phyloP scores from a whole-genome alignment of 2,888 invertebrate genomes.

The Caenorhabditis becei region DNA sequence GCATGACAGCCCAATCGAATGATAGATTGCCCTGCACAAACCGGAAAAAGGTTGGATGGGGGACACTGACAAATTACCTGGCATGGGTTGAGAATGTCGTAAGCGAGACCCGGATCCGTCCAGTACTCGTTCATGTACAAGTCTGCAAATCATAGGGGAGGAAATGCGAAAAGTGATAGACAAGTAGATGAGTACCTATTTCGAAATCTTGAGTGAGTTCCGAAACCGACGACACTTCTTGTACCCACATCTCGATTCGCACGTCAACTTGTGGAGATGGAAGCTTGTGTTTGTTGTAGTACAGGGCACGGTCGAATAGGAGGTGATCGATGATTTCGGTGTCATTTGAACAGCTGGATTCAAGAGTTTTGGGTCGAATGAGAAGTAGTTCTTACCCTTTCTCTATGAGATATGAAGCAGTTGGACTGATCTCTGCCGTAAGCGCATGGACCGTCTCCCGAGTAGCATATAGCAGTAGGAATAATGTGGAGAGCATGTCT shows the following conservation, averaged over 20 bases:
- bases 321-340: slow-evolving; percentile 81
- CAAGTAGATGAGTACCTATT: slow-evolving; percentile 69
- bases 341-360: slow-evolving; percentile 79
- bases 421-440: slow-evolving; percentile 58
- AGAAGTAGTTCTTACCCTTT: slow-evolving; percentile 53
- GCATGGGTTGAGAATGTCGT: slow-evolving; percentile 80
- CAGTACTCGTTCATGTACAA: slow-evolving; percentile 82
- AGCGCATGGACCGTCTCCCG: slow-evolving; percentile 47
- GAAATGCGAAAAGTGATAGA: neutral
- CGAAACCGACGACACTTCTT: slow-evolving; percentile 81
- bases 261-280: slow-evolving; percentile 79
- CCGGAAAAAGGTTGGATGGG: slow-evolving; percentile 14
- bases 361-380: neutral
- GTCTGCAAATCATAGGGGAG: slow-evolving; percentile 71
- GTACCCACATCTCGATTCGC: slow-evolving; percentile 81
- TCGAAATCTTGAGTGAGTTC: slow-evolving; percentile 82
- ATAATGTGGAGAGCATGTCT: slow-evolving; percentile 57
- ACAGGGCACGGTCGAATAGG: slow-evolving; percentile 73
- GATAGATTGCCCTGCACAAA: slow-evolving; percentile 75
- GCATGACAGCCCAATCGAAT: slow-evolving; percentile 79
- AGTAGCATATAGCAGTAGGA: slow-evolving; percentile 58
- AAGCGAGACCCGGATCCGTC: slow-evolving; percentile 80
- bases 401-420: slow-evolving; percentile 57
- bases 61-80: slow-evolving; percentile 64
- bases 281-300: slow-evolving; percentile 79